A percentile compares a stretch with the other conserved stretches of the same genome.
Conservation (phyloP, 2,888 invertebrate genomes). For the Mantis religiosa region DNA sequence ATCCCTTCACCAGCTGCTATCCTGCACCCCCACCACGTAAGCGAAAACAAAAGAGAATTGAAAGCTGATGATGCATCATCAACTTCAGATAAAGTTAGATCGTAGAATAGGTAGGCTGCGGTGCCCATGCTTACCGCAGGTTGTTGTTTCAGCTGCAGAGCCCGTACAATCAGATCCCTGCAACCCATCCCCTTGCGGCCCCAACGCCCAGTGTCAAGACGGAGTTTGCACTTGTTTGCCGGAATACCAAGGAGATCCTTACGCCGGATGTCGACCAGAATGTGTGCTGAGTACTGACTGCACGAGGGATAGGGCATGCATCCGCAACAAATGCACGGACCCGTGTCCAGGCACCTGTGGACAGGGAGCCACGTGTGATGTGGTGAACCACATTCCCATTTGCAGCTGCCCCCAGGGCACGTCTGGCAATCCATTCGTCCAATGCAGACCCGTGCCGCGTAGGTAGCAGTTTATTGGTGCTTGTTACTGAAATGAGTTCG, state of each 20-base stretch:
- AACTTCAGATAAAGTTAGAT: not conserved
- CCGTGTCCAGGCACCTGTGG: slow-evolving; percentile 71
- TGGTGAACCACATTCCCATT: slow-evolving; percentile 67
- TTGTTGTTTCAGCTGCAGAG: slow-evolving; percentile 21
- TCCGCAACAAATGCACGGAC: slow-evolving; percentile 63
- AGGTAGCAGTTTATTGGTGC: slow-evolving; percentile 1
- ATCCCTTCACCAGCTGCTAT: slow-evolving; percentile 38
- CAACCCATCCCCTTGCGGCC: slow-evolving; percentile 39
- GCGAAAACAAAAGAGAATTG: not conserved
- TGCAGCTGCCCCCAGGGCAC: slow-evolving; percentile 58
- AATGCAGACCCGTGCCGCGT: slow-evolving; percentile 50
- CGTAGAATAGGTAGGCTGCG: not conserved
- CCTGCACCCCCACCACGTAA: slow-evolving; percentile 32
- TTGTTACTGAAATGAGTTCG: not conserved
- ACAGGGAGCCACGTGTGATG: slow-evolving; percentile 63
- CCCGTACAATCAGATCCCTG: slow-evolving; percentile 33
- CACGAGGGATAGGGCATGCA: slow-evolving; percentile 58
- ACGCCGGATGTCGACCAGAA: slow-evolving; percentile 64
- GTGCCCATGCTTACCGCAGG: not conserved
- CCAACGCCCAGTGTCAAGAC: slow-evolving; percentile 42
- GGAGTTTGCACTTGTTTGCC: slow-evolving; percentile 65
- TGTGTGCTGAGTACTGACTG: slow-evolving; percentile 67
- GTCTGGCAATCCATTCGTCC: slow-evolving; percentile 65
- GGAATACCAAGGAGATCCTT: slow-evolving; percentile 72
- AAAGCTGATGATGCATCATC: not conserved